Evolutionary conservation across 2,113 vertebrate species (phyloP), one percentile per base, ranked within the genome.

Genomic region (Anarhynchus alexandrinus): DNA sequence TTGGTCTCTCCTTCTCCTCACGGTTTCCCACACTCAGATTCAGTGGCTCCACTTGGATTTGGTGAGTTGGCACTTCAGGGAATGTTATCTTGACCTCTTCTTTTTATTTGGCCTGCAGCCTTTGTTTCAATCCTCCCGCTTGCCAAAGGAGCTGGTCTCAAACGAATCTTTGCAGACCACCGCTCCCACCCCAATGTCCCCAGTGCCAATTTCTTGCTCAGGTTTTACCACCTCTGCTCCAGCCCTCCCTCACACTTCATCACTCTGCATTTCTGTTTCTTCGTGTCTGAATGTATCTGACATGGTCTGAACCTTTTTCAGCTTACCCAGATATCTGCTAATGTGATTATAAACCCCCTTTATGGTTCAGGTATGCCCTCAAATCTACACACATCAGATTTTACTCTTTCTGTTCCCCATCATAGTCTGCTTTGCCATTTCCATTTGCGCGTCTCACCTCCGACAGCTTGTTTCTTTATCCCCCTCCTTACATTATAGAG

Each of bases 81-180:
- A 88, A 65, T 45, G 80, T 54, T 92, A 94, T 67, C 90, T 82
- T 89, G 90, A 96, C 94, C 95, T 90, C 82, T 82, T 55, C 67
- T 65, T 85, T 93, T 95, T 45, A 73, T 59, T 70, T 90, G 82
- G 67, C 43, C 64, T 47, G 55, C 29, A 52, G 72, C 78, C 74
- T 93, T 94, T 95, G 59, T 90, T 92, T 74, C 90, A 83, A 88
- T 55, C 23, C 76, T 91, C 47, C 92, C 23, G 36, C 58, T 65
- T 83, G 65, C 59, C 86, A 93, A 91, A 40, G 2, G 21, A 91
- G 12, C 43, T 52, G 34, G 45, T 94, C 87, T 88, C 38, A 54
- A 54, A 76, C 5, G 2, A 27, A 77, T 73, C 42, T 11, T 8
- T 34, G 51, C 51, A 83, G 77, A 58, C 34, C 59, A 73, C 29